Percentiles rank a stretch among this genome's conserved stretches.
Conservation (phyloP, 2,888 invertebrate species). For the Diarsia brunnea region DNA sequence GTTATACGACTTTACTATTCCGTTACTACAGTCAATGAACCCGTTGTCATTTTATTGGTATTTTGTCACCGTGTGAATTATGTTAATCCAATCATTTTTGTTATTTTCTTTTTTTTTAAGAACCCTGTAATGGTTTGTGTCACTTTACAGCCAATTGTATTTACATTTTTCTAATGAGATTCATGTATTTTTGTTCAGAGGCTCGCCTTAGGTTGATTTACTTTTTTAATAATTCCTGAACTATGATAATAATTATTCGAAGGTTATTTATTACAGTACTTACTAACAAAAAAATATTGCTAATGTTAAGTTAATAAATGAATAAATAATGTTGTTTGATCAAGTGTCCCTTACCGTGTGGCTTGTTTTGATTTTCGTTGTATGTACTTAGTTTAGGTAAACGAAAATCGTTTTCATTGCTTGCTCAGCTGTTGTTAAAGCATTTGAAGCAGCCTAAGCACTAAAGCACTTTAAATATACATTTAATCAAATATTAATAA, state of each 20-base stretch:
- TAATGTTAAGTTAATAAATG: not conserved
- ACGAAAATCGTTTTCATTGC: not conserved
- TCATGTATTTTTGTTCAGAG: not conserved
- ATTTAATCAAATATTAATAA: not conserved
- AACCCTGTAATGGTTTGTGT: not conserved
- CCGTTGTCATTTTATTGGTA: not conserved
- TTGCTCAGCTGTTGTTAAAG: not conserved
- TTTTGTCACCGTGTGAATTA: not conserved
- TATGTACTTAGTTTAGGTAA: not conserved
- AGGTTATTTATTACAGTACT: not conserved
- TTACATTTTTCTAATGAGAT: not conserved
- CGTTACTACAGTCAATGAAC: slow-evolving; percentile 3
- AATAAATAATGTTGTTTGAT: slow-evolving; percentile 21
- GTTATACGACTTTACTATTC: not conserved
- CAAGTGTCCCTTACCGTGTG: slow-evolving; percentile 1
- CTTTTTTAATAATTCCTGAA: not conserved
- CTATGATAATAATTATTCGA: not conserved
- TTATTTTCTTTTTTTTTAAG: no score
- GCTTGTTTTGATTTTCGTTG: not conserved
- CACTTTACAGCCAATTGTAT: not conserved
- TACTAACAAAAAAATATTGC: not conserved
- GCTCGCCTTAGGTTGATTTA: not conserved
- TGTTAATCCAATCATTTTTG: not conserved
- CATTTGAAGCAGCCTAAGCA: not conserved
- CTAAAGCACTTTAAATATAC: not conserved